Percentiles rank a stretch among this genome's conserved stretches.
Evolutionary conservation across 2,113 vertebrate genomes (phyloP).

Genomic region (Hydrochoerus hydrochaeris): DNA sequence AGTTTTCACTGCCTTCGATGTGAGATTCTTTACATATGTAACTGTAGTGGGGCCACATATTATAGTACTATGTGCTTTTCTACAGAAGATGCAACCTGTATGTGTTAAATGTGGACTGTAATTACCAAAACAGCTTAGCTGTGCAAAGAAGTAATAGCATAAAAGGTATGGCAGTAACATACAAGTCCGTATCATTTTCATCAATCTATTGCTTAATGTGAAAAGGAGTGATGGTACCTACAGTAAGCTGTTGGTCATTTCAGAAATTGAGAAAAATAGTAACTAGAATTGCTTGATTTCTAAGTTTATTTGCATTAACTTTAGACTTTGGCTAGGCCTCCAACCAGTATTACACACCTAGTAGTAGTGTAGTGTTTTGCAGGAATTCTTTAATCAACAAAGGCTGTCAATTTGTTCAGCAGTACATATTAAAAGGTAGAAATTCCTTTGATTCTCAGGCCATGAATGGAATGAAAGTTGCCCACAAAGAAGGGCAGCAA

Average conservation of each 20-base stretch:
- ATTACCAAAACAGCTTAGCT: neutral
- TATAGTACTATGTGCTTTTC: neutral
- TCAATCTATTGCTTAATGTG: neutral
- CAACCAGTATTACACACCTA: neutral
- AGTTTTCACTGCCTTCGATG: neutral
- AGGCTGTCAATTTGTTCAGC: neutral
- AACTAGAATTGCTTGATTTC: conserved; percentile 21
- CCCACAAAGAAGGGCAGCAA: neutral
- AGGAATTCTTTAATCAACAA: conserved; percentile 18
- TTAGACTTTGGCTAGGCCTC: neutral
- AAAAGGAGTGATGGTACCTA: neutral
- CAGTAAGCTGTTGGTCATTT: neutral
- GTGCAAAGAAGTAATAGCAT: neutral
- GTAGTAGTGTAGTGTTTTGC: neutral
- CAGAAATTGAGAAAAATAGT: conserved; percentile 14
- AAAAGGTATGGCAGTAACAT: neutral
- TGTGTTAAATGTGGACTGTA: conserved; percentile 2
- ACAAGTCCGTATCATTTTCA: neutral
- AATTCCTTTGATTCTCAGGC: neutral
- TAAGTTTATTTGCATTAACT: conserved; percentile 48
- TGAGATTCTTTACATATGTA: neutral
- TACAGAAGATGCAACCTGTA: neutral
- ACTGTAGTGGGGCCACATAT: neutral
- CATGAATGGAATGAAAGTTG: neutral
- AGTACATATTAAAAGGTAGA: neutral